These are phyloP conservation scores for Yponomeuta malinellus DNA, from an alignment of 2,888 invertebrate species.

Conservation along the genomic window DNA sequence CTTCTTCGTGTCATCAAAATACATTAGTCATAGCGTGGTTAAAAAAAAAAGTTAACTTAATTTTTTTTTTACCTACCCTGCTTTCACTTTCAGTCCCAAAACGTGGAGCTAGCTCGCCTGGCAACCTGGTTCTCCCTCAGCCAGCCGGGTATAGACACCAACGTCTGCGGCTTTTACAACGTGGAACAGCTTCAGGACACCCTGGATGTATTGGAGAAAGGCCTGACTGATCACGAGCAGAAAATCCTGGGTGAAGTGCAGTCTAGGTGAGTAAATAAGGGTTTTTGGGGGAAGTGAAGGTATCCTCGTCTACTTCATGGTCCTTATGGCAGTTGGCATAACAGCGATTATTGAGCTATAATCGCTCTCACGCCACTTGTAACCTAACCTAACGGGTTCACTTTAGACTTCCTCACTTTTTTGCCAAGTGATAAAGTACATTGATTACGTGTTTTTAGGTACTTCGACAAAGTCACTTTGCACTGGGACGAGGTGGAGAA, in stretches of 20 bases:
- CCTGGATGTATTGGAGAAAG: slow-evolving; percentile 77
- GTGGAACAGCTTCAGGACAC: slow-evolving; percentile 77
- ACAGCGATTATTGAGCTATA: too few species aligned
- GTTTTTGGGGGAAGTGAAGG: neutral
- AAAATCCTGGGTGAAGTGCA: slow-evolving; percentile 77
- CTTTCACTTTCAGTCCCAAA: slow-evolving; percentile 53
- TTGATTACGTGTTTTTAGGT: slow-evolving; percentile 32
- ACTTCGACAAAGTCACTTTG: slow-evolving; percentile 40
- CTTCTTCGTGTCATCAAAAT: too few species aligned
- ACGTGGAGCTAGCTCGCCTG: slow-evolving; percentile 82
- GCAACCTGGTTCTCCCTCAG: slow-evolving; percentile 80
- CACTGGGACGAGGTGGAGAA: slow-evolving; percentile 60
- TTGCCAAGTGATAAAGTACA: neutral
- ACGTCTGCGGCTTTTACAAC: slow-evolving; percentile 86
- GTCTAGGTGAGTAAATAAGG: slow-evolving; percentile 62
- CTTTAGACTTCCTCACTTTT: too few species aligned
- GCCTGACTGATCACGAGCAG: slow-evolving; percentile 80
- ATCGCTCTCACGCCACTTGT: too few species aligned
- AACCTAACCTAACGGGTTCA: too few species aligned
- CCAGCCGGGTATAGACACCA: slow-evolving; percentile 79
- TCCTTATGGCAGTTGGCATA: too few species aligned
- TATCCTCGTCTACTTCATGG: neutral
- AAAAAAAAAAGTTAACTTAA: too few species aligned
- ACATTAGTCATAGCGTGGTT: too few species aligned
- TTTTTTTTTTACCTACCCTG: too few species aligned